These are phyloP conservation scores for Zaprionus nigranus DNA, from an alignment of 1,140 invertebrate species.

Conservation along the genomic window DNA sequence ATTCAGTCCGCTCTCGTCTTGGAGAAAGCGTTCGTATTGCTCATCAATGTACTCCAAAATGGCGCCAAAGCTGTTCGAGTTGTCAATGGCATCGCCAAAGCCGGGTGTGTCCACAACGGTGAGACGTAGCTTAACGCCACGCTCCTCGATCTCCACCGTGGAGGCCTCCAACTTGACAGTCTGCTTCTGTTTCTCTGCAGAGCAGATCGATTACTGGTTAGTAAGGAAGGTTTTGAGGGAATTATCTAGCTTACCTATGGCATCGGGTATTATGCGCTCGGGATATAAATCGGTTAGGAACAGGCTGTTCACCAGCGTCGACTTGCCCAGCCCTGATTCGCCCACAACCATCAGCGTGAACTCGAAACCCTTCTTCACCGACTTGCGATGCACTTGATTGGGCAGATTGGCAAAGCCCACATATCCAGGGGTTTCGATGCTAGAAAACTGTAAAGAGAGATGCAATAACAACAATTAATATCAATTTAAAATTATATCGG, in stretches of 20 bases:
- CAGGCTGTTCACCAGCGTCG: slow-evolving; percentile 98
- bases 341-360: slow-evolving; percentile 99
- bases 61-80: slow-evolving; percentile 95
- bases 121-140: slow-evolving; percentile 94
- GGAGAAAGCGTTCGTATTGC: slow-evolving; percentile 95
- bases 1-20: slow-evolving; percentile 96
- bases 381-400: slow-evolving; percentile 98
- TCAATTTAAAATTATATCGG: slow-evolving; percentile 7
- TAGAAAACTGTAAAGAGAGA: slow-evolving; percentile 88
- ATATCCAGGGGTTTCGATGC: slow-evolving; percentile 93
- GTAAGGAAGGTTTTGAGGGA: background rate
- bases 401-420: slow-evolving; percentile 97
- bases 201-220: background rate
- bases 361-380: slow-evolving; percentile 99
- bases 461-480: slow-evolving; percentile 10
- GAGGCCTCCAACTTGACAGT: slow-evolving; percentile 95
- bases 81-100: slow-evolving; percentile 99
- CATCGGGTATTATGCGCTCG: slow-evolving; percentile 94
- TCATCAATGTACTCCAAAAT: slow-evolving; percentile 97
- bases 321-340: slow-evolving; percentile 98
- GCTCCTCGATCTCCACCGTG: slow-evolving; percentile 97
- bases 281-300: slow-evolving; percentile 98
- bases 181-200: slow-evolving; percentile 93
- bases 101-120: slow-evolving; percentile 99
- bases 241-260: slow-evolving; percentile 88